Base-by-base conservation (phyloP, 2,113 vertebrate species). In the Barnardius zonarius region DNA sequence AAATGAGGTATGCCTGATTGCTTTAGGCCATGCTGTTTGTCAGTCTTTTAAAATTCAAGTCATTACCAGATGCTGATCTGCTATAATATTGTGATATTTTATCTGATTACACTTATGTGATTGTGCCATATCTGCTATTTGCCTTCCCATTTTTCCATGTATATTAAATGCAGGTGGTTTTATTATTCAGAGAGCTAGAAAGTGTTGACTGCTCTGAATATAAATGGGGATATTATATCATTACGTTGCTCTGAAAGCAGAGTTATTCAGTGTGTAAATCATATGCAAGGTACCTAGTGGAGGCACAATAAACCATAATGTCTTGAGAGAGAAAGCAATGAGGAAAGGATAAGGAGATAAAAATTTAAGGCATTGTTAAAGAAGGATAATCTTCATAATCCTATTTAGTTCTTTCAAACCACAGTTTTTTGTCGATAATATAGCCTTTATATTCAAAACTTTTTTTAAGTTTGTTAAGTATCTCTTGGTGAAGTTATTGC, bases 161-260 rank as follows among this genome's bases (percentile, higher is more conserved):
- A 98, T 98, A 98, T 99, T 99, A 98, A 98, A 98, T 98, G 98
- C 97, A 98, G 98, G 98, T 98, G 98, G 96, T 98, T 98, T 99
- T 98, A 98, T 99, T 98, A 98, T 98, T 98, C 98, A 87, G 97
- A 97, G 95, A 98, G 97, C 95, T 97, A 91, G 96, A 97, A 97
- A 97, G 95, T 96, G 97, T 97, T 97, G 97, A 97, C 98, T 98
- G 96, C 92, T 97, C 98, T 98, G 99, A 99, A 99, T 99, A 98
- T 98, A 98, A 99, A 99, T 98, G 98, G 97, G 97, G 94, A 98
- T 98, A 98, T 99, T 98, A 98, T 98, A 98, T 98, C 98, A 98
- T 99, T 99, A 98, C 98, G 96, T 98, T 97, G 93, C 97, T 98
- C 98, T 97, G 92, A 98, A 98, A 98, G 97, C 97, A 98, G 97